These are phyloP conservation scores for Euphydryas editha DNA, from an alignment of 2,888 invertebrate species.

Conservation along the genomic window DNA sequence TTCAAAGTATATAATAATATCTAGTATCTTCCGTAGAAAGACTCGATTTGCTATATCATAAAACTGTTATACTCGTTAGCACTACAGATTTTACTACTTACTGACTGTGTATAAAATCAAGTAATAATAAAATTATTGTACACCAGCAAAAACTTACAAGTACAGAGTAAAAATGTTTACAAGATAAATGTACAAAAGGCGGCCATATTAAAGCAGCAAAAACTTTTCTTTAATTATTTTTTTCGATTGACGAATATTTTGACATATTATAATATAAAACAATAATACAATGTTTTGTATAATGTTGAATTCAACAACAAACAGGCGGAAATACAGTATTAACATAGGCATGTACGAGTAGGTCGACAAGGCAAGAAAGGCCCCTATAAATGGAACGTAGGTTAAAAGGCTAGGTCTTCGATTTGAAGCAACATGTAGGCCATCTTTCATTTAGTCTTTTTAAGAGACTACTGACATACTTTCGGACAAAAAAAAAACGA, in stretches of 20 bases:
- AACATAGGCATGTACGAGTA: slow-evolving; percentile 16
- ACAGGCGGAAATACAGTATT: slow-evolving; percentile 12
- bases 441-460: slow-evolving; percentile 3
- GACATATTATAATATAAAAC: no score
- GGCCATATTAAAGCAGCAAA: no score
- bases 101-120: no score
- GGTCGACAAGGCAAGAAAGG: slow-evolving; percentile 28
- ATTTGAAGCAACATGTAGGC: slow-evolving; percentile 17
- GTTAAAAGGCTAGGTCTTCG: slow-evolving; percentile 26
- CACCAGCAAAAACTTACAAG: no score
- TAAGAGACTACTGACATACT: slow-evolving; percentile 7
- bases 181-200: no score
- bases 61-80: slow-evolving; percentile 45
- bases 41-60: no score
- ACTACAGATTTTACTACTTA: slow-evolving; percentile 1
- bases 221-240: no score
- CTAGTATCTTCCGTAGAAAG: slow-evolving; percentile 35
- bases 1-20: slow-evolving; percentile 9
- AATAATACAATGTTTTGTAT: no score
- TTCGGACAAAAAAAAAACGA: slow-evolving; percentile 2
- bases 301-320: neutral
- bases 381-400: slow-evolving; percentile 28
- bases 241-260: no score
- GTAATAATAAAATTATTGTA: no score
- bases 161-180: no score